Percentiles rank a stretch among this genome's conserved stretches.
Conservation (phyloP, 2,888 invertebrate species). For the Eupithecia subumbrata region DNA sequence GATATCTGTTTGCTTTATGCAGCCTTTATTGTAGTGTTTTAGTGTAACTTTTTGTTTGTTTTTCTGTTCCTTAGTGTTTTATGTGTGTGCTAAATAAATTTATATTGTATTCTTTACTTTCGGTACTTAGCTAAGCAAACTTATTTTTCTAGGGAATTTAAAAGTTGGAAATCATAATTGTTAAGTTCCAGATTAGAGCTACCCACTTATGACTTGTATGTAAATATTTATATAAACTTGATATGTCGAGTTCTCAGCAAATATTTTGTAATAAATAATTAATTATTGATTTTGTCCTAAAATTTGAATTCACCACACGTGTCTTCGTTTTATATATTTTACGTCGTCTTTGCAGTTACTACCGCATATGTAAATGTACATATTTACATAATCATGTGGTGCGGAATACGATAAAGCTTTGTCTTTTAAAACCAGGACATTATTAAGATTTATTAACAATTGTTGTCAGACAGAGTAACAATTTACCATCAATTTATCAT, state of each 20-base stretch:
- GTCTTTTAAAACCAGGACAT: conserved; percentile 7
- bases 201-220: conserved; percentile 4
- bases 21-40: too few species aligned
- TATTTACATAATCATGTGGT: conserved; percentile 17
- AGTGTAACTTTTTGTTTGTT: too few species aligned
- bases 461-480: background rate
- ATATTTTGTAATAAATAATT: conserved; percentile 15
- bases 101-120: too few species aligned
- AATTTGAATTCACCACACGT: conserved; percentile 20
- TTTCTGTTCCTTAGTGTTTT: too few species aligned
- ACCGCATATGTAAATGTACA: conserved; percentile 19
- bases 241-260: conserved; percentile 7
- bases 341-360: conserved; percentile 18
- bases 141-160: background rate
- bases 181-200: background rate
- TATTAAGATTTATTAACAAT: background rate
- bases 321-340: conserved; percentile 21
- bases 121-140: background rate
- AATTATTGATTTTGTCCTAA: conserved; percentile 21
- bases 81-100: too few species aligned
- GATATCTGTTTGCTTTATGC: too few species aligned
- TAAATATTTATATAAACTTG: conserved; percentile 2
- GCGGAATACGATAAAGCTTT: conserved; percentile 12
- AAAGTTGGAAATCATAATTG: background rate
- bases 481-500: background rate